Base-by-base conservation (phyloP, 2,888 invertebrate genomes). In the Congeria kusceri region DNA sequence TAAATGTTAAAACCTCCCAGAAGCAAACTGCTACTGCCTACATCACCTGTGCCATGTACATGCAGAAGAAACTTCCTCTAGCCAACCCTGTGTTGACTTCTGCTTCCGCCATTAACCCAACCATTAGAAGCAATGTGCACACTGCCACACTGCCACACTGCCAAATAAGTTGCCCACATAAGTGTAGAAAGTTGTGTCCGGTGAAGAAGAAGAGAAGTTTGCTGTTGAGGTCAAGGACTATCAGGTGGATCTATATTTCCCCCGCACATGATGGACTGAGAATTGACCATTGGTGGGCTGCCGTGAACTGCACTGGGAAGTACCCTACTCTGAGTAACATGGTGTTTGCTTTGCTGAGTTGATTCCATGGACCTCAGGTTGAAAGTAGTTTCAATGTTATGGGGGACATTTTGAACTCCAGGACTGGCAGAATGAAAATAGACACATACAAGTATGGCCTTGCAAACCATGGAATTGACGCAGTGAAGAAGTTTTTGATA, bases 321-420 rank as follows among this genome's bases (percentile, higher is more conserved):
- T 78, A 74, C 25, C 63, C 79, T 4, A 20, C 20, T 27, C 65
- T 76, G 18, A n/a, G 62, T 3, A 80, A 76, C 32, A 46, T 81
- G 46, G 78, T 59, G 23, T 49, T 64, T 13, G 62, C 79, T 47
- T 7, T 69, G 15, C 64, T 81, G 3, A 67, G 53, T 29, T 59
- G 67, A 29, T 86, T 87, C 57, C 81, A 86, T 83, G 86, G 84
- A 23, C 83, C 81, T 3, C 75, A 73, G 46, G 86, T 87, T 9
- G 87, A 87, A 66, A 61, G 65, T 1, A 64, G 69, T 18, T 87
- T 87, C 62, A 85, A 68, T 63, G 29, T 65, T 13, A 86, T 86
- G 86, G 67, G 65, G 39, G 84, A 87, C 59, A 46, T 75, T 18
- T 27, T 84, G n/a, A 64, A 79, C 49, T 15, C 63, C 5, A 76